Evolutionary conservation across 2,113 vertebrate species (phyloP).

Genomic region (Leucopsar rothschildi): DNA sequence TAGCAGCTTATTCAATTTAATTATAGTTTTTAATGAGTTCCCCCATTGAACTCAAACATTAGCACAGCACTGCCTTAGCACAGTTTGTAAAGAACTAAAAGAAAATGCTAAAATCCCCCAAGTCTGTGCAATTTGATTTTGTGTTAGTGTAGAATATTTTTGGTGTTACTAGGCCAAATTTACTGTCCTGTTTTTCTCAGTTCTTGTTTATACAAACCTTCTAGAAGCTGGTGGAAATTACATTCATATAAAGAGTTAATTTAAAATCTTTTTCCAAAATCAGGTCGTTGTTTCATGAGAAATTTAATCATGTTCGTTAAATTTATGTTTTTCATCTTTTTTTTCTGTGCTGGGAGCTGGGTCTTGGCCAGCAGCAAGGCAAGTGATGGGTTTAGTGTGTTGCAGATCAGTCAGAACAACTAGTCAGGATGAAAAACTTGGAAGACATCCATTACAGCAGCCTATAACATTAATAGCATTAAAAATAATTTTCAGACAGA

Average conservation of each 20-base stretch:
- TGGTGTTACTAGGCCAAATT: neutral
- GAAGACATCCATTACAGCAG: neutral
- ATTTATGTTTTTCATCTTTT: neutral
- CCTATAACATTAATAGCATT: neutral
- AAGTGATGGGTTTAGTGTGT: neutral
- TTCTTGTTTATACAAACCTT: neutral
- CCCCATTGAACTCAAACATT: neutral
- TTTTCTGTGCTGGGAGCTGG: neutral
- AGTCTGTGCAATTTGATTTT: neutral
- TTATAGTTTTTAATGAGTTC: neutral
- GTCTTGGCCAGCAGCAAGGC: neutral
- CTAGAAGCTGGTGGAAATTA: neutral
- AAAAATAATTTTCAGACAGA: slow-evolving; percentile 31
- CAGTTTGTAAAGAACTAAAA: neutral
- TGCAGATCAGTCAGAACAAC: neutral
- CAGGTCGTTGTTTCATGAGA: neutral
- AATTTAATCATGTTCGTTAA: neutral
- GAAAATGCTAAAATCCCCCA: neutral
- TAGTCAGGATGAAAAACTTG: neutral
- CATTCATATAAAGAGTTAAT: neutral
- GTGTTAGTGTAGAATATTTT: neutral
- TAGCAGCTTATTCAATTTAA: neutral
- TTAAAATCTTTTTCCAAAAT: neutral
- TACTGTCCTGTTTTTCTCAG: neutral
- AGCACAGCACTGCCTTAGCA: neutral